Evolutionary conservation across 2,888 invertebrate species (phyloP).

Genomic region (Spodoptera littoralis): DNA sequence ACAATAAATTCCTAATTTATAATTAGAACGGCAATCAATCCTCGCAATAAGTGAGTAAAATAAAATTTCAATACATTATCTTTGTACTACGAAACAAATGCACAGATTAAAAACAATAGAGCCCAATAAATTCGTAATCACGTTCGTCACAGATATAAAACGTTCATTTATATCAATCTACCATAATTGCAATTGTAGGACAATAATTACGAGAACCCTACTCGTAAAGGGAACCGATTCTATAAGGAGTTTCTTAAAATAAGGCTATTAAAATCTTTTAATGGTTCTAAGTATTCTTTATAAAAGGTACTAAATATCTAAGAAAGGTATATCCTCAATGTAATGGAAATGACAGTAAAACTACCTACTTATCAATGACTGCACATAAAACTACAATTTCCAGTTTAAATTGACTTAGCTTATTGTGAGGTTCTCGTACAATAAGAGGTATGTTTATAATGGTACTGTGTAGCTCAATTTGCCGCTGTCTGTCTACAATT

Average conservation of each 20-base stretch:
- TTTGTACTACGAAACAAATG: not conserved
- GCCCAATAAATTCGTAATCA: conserved; percentile 42
- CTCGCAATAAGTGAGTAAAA: not conserved
- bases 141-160: conserved; percentile 50
- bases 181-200: not conserved
- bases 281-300: conserved; percentile 26
- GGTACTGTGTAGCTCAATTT: no score
- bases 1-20: not conserved
- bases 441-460: no score
- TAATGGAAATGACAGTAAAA: conserved; percentile 4
- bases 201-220: conserved; percentile 7
- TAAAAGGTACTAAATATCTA: conserved; percentile 12
- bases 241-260: conserved; percentile 10
- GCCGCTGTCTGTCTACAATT: no score
- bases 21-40: not conserved
- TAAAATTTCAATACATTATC: not conserved
- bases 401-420: no score
- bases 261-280: conserved; percentile 30
- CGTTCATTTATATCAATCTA: not conserved
- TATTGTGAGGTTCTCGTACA: no score
- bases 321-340: conserved; percentile 14
- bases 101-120: conserved; percentile 1
- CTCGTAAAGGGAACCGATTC: conserved; percentile 1
- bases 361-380: not conserved
- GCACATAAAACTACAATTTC: no score